Base-by-base conservation (phyloP, 2,888 invertebrate species). In the Machimus atricapillus region DNA sequence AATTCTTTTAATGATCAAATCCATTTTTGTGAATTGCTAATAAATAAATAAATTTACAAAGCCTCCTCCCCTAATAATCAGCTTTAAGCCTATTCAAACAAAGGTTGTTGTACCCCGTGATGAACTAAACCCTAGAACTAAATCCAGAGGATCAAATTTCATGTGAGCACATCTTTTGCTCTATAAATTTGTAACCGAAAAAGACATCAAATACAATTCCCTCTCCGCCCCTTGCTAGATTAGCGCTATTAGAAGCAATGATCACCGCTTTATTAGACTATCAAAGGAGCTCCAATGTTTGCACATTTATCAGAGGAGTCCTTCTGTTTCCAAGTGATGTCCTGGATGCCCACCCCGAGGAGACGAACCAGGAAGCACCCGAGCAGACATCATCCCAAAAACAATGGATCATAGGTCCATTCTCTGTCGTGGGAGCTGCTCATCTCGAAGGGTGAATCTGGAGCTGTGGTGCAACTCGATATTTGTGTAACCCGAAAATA, bases 401-500 rank as follows among this genome's bases (percentile, higher is more conserved):
- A 66, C 66, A 66, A 66, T 66, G 27, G 27, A 66, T 34, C 7
- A 7, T 7, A 14, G 8, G 27, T 7, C 66, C 40, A 40, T 40
- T 40, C 9, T 40, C 12, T 8, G 66, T 66, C 66, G 66, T 66
- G 66, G 66, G 66, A 66, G 66, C 66, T 19, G 66, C 66, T 66
- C 19, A 66, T 19, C 9, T 66, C 66, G 23, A 66, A 14, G 66
- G 66, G 66, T 66, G 27, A 66, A 27, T 14, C 52, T 8, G 52
- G 43, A 12, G 43, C 52, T 52, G 52, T 82, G 81, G 77, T 87
- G 87, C 87, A 87, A 87, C 78, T 83, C 86, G 87, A 87, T 87
- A 87, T 87, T 86, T 87, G 87, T 87, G 87, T 87, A 87, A 87
- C 86, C 87, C 87, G 87, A 87, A 87, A 86, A 66, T 87, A 86